Conservation (phyloP, 1,140 invertebrate genomes). For the Tribolium madens region DNA sequence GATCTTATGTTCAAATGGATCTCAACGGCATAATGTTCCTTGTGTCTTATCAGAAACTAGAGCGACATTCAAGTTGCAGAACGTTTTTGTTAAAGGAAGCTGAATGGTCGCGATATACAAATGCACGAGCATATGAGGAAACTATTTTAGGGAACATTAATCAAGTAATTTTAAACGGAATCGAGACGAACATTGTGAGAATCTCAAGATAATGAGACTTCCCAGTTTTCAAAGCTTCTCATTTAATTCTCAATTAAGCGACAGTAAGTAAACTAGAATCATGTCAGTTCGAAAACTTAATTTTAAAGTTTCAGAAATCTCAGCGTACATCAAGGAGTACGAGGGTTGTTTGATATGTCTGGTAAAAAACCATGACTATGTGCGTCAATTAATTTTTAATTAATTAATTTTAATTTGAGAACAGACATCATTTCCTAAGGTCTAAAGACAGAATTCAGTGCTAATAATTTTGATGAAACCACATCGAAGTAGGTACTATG, state of each 20-base stretch:
- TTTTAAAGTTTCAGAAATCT: slow-evolving; percentile 3
- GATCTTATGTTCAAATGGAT: slow-evolving; percentile 30
- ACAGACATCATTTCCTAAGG: too few relatives aligned
- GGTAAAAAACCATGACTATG: too few relatives aligned
- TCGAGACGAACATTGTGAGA: background rate
- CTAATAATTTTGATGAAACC: too few relatives aligned
- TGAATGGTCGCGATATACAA: background rate
- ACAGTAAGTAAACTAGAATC: slow-evolving; percentile 43
- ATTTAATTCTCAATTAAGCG: slow-evolving; percentile 44
- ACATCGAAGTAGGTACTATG: too few relatives aligned
- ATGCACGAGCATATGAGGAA: slow-evolving; percentile 11
- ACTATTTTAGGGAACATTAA: background rate
- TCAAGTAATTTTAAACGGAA: slow-evolving; percentile 22
- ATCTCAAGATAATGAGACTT: slow-evolving; percentile 44
- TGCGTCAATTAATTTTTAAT: too few relatives aligned
- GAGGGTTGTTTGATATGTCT: too few relatives aligned
- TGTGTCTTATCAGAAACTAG: slow-evolving; percentile 16
- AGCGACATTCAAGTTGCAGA: background rate
- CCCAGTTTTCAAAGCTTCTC: slow-evolving; percentile 40
- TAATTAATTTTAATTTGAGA: too few relatives aligned
- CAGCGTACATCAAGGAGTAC: background rate
- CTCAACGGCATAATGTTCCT: slow-evolving; percentile 23
- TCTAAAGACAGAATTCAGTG: too few relatives aligned
- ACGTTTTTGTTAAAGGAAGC: background rate
- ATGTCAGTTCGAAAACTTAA: slow-evolving; percentile 15